Evolutionary conservation across 1,140 invertebrate species (phyloP).

Genomic region (Lutraria rhynchaena): DNA sequence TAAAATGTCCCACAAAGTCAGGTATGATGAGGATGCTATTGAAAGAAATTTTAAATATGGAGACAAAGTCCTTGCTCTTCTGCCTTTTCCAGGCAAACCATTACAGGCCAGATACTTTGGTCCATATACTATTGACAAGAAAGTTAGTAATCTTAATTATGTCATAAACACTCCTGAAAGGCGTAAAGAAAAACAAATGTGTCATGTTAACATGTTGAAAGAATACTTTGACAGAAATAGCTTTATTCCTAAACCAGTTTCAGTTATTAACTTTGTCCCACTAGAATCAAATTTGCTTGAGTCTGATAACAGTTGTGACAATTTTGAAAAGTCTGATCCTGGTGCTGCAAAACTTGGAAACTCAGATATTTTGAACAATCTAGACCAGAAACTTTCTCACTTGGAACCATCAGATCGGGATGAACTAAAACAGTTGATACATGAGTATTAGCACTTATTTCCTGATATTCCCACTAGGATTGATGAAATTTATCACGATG

Average conservation of each 20-base stretch:
- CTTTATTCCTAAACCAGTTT: not conserved
- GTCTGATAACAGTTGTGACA: too few species aligned
- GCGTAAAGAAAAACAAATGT: slow-evolving; percentile 10
- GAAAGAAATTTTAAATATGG: slow-evolving; percentile 48
- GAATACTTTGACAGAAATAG: slow-evolving; percentile 16
- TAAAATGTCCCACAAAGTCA: not conserved
- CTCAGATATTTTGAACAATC: not conserved
- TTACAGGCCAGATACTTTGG: slow-evolving; percentile 56
- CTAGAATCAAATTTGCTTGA: not conserved
- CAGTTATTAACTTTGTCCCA: slow-evolving; percentile 2
- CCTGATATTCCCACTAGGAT: slow-evolving; percentile 32
- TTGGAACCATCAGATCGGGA: too few species aligned
- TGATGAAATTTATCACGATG: slow-evolving; percentile 28
- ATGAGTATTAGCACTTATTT: not conserved
- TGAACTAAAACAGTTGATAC: not conserved
- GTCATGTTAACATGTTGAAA: slow-evolving; percentile 57
- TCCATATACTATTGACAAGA: slow-evolving; percentile 51
- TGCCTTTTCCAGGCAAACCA: slow-evolving; percentile 49
- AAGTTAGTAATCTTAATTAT: slow-evolving; percentile 44
- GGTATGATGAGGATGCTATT: slow-evolving; percentile 52
- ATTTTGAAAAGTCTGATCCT: slow-evolving; percentile 2
- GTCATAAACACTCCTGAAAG: slow-evolving; percentile 46
- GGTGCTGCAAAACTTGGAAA: slow-evolving; percentile 4
- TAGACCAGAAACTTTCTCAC: too few species aligned
- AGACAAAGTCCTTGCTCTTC: slow-evolving; percentile 46